A percentile compares a stretch with the other conserved stretches of the same genome.
Conservation (phyloP, 2,888 invertebrate species). For the Drosophila limbata region DNA sequence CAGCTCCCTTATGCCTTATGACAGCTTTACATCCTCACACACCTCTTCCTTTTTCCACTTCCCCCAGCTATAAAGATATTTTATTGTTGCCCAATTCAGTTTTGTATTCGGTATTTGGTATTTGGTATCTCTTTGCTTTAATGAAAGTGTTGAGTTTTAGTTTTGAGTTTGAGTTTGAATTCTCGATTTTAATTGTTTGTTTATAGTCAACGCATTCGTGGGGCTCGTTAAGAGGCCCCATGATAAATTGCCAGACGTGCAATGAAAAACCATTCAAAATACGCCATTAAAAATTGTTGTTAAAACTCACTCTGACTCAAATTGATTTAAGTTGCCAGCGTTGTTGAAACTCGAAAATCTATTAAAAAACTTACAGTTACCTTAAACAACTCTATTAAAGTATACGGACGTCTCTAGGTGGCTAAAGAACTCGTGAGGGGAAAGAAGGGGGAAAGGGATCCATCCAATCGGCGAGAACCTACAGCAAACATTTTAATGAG, state of each 20-base stretch:
- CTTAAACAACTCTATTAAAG: constrained; percentile 75
- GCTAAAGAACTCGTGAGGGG: neutral
- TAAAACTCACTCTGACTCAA: constrained; percentile 51
- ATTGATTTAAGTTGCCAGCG: constrained; percentile 72
- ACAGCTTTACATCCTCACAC: constrained; percentile 52
- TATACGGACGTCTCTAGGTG: neutral
- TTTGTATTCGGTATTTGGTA: constrained; percentile 27
- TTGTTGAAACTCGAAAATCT: constrained; percentile 68
- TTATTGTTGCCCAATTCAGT: constrained; percentile 75
- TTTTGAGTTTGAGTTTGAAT: constrained; percentile 45
- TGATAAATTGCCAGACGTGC: constrained; percentile 66
- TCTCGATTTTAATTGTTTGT: constrained; percentile 72
- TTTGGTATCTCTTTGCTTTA: constrained; percentile 49
- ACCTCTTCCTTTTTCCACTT: constrained; percentile 2
- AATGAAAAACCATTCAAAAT: constrained; percentile 73
- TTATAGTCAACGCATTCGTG: constrained; percentile 69
- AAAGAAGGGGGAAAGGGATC: neutral
- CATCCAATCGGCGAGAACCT: constrained; percentile 15
- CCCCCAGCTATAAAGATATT: constrained; percentile 59
- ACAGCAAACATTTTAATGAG: constrained; percentile 53
- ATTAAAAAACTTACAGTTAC: constrained; percentile 69
- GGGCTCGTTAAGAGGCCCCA: constrained; percentile 66
- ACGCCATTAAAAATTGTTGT: constrained; percentile 66
- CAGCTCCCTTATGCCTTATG: constrained; percentile 43
- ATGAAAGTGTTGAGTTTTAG: constrained; percentile 80